These are phyloP conservation scores for Hylomyscus alleni DNA, from an alignment of 2,797 vertebrate species.

Conservation along the genomic window DNA sequence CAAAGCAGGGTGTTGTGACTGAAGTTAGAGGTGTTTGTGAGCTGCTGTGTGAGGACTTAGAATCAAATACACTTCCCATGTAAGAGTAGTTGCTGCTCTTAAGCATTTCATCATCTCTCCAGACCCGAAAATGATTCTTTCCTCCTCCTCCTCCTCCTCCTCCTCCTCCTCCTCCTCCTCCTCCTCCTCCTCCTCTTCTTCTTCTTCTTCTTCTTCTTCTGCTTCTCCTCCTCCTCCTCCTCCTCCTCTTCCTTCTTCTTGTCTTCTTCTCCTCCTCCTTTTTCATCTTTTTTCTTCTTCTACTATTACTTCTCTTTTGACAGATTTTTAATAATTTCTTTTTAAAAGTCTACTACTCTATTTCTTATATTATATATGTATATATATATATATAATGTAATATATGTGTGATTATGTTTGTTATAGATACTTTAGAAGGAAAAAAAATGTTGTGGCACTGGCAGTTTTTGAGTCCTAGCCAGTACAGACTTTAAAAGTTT, in stretches of 20 bases:
- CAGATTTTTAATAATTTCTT: background rate
- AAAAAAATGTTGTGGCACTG: background rate
- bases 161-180: no score
- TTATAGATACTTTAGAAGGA: background rate
- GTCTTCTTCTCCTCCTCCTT: no score
- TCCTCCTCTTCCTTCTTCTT: no score
- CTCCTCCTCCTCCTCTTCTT: no score
- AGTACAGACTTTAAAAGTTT: background rate
- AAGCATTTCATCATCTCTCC: background rate
- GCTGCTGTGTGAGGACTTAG: no score
- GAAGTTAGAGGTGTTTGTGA: background rate
- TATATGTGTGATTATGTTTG: background rate
- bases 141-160: no score
- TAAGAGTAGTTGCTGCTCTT: background rate
- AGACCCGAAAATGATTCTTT: background rate
- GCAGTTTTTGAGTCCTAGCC: background rate
- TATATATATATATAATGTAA: no score
- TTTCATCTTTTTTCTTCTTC: background rate
- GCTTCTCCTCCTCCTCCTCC: fast-evolving
- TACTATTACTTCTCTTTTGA: background rate
- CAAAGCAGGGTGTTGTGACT: background rate
- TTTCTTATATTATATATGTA: no score
- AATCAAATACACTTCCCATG: background rate
- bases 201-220: fast-evolving
- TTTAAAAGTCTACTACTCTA: background rate